Evolutionary conservation across 2,797 vertebrate genomes (phyloP).

Genomic region (Anabas testudineus): DNA sequence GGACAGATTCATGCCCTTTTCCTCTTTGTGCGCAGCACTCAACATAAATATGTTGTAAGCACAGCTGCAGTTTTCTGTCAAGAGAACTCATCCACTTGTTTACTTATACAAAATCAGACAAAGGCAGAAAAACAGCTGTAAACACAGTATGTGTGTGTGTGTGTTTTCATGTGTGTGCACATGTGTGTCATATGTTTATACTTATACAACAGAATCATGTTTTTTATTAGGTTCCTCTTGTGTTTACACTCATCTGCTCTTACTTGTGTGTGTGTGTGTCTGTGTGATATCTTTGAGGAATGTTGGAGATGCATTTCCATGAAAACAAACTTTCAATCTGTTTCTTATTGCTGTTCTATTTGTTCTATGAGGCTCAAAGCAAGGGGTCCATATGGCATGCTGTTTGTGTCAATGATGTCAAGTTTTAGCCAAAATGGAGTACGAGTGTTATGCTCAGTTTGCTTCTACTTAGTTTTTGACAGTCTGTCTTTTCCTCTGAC

Average conservation of each 20-base stretch:
- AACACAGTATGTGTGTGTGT: conserved; percentile 28
- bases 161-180: no score
- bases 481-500: conserved; percentile 9
- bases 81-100: conserved; percentile 13
- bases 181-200: conserved; percentile 44
- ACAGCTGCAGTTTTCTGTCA: conserved; percentile 2
- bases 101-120: conserved; percentile 1
- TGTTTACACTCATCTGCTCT: conserved; percentile 61
- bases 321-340: conserved; percentile 71
- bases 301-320: conserved; percentile 66
- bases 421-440: conserved; percentile 39
- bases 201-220: conserved; percentile 44
- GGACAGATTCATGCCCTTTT: not conserved
- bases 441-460: conserved; percentile 25
- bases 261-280: conserved; percentile 16
- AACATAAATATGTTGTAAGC: not conserved
- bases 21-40: not conserved
- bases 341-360: conserved; percentile 72
- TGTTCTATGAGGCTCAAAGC: conserved; percentile 65
- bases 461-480: conserved; percentile 17
- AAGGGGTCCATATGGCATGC: conserved; percentile 64
- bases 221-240: conserved; percentile 61
- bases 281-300: conserved; percentile 55
- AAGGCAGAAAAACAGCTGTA: conserved; percentile 9
- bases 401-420: conserved; percentile 45